A percentile compares a stretch with the other conserved stretches of the same genome.
Evolutionary conservation across 2,888 invertebrate species (phyloP).

Genomic region (Euplexia lucipara): DNA sequence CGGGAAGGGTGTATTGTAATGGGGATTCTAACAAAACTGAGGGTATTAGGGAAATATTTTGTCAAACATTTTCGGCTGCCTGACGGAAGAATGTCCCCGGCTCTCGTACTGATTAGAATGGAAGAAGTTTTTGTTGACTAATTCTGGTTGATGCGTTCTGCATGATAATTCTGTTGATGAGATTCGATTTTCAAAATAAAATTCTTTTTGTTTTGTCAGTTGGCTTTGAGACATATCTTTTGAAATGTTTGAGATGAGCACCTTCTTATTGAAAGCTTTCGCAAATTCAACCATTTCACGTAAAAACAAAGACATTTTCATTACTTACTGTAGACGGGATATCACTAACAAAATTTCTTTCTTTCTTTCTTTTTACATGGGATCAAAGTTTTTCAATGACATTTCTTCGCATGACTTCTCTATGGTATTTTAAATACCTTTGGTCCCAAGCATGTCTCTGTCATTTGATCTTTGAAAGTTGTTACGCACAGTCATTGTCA

Average conservation of each 20-base stretch:
- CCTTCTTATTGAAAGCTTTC: background rate
- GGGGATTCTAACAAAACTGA: conserved; percentile 64
- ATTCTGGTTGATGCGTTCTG: conserved; percentile 56
- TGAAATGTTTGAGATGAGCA: background rate
- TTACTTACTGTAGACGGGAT: no score
- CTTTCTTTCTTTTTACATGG: no score
- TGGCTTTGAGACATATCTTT: background rate
- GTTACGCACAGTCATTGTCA: no score
- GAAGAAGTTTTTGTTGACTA: conserved; percentile 51
- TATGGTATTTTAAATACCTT: no score
- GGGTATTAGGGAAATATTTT: conserved; percentile 61
- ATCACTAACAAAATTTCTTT: no score
- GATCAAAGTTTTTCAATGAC: no score
- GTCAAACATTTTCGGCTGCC: conserved; percentile 61
- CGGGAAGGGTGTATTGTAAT: conserved; percentile 56
- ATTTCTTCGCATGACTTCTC: no score
- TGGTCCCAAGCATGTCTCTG: no score
- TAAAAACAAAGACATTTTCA: no score
- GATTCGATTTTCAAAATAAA: conserved; percentile 38
- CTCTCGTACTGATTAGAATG: conserved; percentile 64
- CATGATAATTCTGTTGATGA: conserved; percentile 56
- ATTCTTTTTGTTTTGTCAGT: conserved; percentile 1
- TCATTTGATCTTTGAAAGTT: no score
- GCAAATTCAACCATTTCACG: background rate
- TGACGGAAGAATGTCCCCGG: conserved; percentile 64